Conservation (phyloP, 2,113 vertebrate species). For the Thryonomys swinderianus region DNA sequence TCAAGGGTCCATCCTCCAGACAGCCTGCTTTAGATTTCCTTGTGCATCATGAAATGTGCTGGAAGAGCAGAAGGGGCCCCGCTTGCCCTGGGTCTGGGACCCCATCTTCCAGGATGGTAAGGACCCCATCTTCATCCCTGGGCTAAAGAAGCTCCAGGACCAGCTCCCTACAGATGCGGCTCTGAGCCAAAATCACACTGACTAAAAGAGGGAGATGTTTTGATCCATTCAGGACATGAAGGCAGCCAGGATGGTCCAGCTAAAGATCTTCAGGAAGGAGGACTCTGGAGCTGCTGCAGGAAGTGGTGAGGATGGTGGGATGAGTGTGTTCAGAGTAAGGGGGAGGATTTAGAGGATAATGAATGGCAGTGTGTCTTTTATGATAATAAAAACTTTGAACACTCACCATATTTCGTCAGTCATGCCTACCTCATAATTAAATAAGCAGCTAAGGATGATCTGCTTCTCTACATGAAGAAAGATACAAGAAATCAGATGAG, state of each 20-base stretch:
- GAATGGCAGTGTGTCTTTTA: background rate
- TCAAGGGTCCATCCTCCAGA: background rate
- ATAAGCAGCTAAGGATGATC: background rate
- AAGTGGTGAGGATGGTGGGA: background rate
- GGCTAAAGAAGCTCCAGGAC: fast-evolving
- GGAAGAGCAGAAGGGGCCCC: too few relatives aligned
- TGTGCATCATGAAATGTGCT: fast-evolving
- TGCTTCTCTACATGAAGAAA: background rate
- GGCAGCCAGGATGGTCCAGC: too few relatives aligned
- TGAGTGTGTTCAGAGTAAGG: background rate
- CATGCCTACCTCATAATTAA: background rate
- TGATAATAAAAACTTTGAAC: background rate
- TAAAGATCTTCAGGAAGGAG: background rate
- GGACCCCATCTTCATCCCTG: background rate
- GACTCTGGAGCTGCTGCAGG: background rate
- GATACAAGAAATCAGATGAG: background rate
- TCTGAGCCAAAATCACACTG: background rate
- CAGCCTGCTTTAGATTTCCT: background rate
- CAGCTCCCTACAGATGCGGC: fast-evolving
- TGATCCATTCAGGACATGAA: too few relatives aligned
- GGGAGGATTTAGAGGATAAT: background rate
- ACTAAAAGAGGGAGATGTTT: too few relatives aligned
- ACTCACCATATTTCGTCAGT: background rate
- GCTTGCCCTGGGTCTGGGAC: background rate
- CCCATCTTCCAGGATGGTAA: background rate